phyloP scores from a whole-genome alignment of 2,113 vertebrate genomes.

The Empidonax alnorum region DNA sequence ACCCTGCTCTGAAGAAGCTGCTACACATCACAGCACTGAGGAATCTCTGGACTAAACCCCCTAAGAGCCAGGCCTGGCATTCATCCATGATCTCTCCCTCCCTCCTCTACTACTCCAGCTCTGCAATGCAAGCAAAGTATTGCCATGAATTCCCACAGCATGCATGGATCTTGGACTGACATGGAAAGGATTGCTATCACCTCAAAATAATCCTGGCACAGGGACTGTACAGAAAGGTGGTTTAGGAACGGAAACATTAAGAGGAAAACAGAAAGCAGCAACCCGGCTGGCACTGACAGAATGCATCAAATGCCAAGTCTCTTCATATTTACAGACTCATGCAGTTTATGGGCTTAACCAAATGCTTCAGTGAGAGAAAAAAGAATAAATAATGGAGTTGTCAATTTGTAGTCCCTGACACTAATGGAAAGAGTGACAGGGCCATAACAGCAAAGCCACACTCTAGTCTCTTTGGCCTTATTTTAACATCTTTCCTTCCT shows the following conservation, averaged over 20 bases:
- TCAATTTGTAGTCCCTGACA: background rate
- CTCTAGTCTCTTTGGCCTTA: background rate
- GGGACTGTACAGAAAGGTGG: background rate
- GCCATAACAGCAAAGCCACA: background rate
- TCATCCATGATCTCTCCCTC: background rate
- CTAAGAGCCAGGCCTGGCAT: background rate
- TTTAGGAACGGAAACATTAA: conserved; percentile 16
- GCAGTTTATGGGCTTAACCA: background rate
- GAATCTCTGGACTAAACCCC: background rate
- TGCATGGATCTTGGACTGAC: background rate
- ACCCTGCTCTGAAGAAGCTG: background rate
- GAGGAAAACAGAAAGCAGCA: conserved; percentile 2
- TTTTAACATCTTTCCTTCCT: background rate
- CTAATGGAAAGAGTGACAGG: background rate
- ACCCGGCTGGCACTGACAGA: background rate
- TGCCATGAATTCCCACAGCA: background rate
- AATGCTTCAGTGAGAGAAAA: background rate
- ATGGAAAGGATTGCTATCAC: background rate
- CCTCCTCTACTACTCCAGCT: background rate
- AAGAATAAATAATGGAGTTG: background rate
- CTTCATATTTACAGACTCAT: background rate
- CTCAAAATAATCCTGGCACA: background rate
- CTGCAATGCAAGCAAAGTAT: background rate
- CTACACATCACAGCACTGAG: background rate
- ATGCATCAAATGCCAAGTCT: background rate